Evolutionary conservation across 2,113 vertebrate genomes (phyloP).

Genomic region (Toxostoma redivivum): DNA sequence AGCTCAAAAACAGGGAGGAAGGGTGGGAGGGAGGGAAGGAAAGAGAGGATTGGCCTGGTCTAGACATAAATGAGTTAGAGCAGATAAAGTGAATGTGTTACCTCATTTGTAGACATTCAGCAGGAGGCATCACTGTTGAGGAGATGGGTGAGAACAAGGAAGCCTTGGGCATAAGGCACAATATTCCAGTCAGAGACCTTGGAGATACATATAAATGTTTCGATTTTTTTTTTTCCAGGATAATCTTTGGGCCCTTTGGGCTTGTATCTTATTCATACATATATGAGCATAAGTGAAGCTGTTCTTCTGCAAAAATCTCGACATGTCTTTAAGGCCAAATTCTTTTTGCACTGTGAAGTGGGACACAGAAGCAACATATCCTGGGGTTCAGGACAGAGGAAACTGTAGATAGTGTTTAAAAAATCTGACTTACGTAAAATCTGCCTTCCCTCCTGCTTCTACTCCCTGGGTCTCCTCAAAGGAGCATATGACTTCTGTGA

Average conservation of each 20-base stretch:
- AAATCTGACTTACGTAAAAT: slow-evolving; percentile 39
- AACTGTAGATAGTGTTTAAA: background rate
- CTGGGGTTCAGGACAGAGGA: slow-evolving; percentile 18
- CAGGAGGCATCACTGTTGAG: background rate
- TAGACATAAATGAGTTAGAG: background rate
- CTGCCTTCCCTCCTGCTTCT: slow-evolving; percentile 43
- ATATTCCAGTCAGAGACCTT: background rate
- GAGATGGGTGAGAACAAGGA: background rate
- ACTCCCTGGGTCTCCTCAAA: slow-evolving; percentile 50
- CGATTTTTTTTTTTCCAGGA: background rate
- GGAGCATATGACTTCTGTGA: slow-evolving; percentile 63
- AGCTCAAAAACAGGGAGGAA: background rate
- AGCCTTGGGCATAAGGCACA: background rate
- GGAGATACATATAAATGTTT: background rate
- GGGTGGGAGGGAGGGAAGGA: background rate
- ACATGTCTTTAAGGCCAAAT: background rate
- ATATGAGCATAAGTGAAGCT: background rate
- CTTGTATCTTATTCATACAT: background rate
- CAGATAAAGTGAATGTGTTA: background rate
- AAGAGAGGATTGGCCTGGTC: background rate
- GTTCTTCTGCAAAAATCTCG: background rate
- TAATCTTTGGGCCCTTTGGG: background rate
- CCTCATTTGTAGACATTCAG: accelerated
- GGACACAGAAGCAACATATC: background rate
- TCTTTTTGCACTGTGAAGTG: background rate